Percentiles rank a stretch among this genome's conserved stretches.
These are phyloP conservation scores for Stegodyphus mimosarum DNA, from an alignment of 1,140 invertebrate genomes.

Conservation along the genomic window DNA sequence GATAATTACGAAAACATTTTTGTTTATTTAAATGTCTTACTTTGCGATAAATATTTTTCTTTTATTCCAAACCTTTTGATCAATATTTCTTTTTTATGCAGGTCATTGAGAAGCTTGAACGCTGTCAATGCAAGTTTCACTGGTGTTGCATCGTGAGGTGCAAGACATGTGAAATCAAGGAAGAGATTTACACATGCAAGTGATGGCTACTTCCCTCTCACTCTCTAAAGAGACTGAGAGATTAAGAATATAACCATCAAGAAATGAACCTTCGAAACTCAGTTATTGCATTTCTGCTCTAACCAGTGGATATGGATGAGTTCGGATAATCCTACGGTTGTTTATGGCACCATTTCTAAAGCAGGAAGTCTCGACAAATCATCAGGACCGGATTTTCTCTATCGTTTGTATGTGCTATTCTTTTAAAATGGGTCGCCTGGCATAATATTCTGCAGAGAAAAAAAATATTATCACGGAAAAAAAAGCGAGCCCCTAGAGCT, in stretches of 20 bases:
- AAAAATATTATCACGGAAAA: no score
- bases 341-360: no score
- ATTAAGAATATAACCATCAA: background rate
- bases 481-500: no score
- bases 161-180: slow-evolving; percentile 73
- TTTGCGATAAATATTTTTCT: background rate
- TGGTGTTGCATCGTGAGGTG: slow-evolving; percentile 77
- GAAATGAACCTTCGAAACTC: no score
- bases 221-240: slow-evolving; percentile 1
- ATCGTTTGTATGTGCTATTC: no score
- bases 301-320: no score
- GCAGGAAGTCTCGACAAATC: no score
- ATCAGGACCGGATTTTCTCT: no score
- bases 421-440: no score
- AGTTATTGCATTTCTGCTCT: no score
- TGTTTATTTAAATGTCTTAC: background rate
- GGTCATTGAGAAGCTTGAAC: slow-evolving; percentile 65
- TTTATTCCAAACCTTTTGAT: background rate
- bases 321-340: no score
- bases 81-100: background rate
- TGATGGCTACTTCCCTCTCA: slow-evolving; percentile 64
- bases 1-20: background rate
- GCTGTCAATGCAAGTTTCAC: slow-evolving; percentile 75
- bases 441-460: no score
- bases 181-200: slow-evolving; percentile 74